phyloP scores from a whole-genome alignment of 30 jellyfish, hydroid and myxozoan species.

The Calvadosia cruxmelitensis region DNA sequence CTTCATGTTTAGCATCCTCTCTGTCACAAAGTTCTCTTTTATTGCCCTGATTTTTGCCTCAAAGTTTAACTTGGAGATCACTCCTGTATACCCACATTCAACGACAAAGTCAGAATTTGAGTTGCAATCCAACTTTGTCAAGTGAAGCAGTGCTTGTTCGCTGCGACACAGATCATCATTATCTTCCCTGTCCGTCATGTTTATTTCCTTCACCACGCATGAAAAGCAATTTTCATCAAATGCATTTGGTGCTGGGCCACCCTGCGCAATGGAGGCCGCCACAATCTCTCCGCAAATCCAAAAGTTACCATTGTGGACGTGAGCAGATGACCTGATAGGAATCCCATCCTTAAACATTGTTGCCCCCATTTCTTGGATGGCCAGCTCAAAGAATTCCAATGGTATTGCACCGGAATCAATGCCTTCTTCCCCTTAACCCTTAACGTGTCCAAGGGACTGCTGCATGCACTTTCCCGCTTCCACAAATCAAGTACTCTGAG shows the following conservation, averaged over 20 bases:
- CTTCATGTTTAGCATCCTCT: constrained; percentile 5
- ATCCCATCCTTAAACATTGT: neutral
- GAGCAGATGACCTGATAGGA: neutral
- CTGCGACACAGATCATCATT: no score
- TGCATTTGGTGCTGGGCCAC: constrained; percentile 7
- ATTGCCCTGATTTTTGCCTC: constrained; percentile 4
- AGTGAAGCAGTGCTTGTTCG: no score
- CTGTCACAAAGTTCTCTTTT: constrained; percentile 3
- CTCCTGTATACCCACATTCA: constrained; percentile 9
- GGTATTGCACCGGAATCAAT: constrained; percentile 5
- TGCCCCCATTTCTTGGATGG: neutral
- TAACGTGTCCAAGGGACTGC: neutral
- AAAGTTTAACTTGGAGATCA: neutral
- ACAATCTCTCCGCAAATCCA: constrained; percentile 4
- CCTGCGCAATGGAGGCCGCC: constrained; percentile 8
- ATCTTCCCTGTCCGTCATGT: no score
- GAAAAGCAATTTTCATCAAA: neutral
- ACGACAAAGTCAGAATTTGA: neutral
- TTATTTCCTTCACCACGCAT: no score
- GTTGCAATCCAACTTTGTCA: no score
- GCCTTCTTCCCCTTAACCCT: constrained; percentile 4
- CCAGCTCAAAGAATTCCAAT: neutral
- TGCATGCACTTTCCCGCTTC: neutral
- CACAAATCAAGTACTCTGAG: neutral
- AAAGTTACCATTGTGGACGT: constrained; percentile 5